These are phyloP conservation scores for Myotis daubentonii DNA, from an alignment of 2,797 vertebrate species.

Conservation along the genomic window DNA sequence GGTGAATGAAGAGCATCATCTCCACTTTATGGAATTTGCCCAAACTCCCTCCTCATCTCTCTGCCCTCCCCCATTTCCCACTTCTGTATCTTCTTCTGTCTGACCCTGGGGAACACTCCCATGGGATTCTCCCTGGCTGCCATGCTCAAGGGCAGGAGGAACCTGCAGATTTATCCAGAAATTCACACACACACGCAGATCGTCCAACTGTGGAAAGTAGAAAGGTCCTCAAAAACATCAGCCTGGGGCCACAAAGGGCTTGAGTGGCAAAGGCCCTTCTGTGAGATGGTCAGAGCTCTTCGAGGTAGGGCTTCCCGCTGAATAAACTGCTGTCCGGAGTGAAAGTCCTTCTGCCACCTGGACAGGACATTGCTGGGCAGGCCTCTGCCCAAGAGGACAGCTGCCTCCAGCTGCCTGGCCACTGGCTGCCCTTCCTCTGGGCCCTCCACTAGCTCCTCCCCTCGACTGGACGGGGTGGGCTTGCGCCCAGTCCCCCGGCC, in stretches of 20 bases:
- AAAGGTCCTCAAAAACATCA: neutral
- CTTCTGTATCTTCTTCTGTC: neutral
- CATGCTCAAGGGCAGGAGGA: neutral
- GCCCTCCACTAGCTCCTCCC: neutral
- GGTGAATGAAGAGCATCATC: neutral
- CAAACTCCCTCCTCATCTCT: neutral
- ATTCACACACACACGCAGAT: neutral
- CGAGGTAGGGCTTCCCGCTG: neutral
- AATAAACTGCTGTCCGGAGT: neutral
- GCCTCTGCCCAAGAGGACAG: neutral
- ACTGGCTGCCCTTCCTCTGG: neutral
- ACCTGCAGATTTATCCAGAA: conserved; percentile 4
- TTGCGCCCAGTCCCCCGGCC: neutral
- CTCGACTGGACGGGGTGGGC: neutral
- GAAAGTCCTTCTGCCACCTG: neutral
- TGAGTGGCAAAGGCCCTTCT: neutral
- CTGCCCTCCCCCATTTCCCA: too few relatives aligned
- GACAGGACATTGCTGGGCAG: neutral
- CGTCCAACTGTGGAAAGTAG: neutral
- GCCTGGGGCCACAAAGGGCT: neutral
- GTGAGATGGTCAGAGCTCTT: neutral
- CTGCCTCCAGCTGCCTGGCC: neutral
- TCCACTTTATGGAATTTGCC: neutral
- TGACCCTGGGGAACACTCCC: neutral
- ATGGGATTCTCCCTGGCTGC: neutral